Conservation (phyloP, 2,888 invertebrate species). For the Brenthis hecate region DNA sequence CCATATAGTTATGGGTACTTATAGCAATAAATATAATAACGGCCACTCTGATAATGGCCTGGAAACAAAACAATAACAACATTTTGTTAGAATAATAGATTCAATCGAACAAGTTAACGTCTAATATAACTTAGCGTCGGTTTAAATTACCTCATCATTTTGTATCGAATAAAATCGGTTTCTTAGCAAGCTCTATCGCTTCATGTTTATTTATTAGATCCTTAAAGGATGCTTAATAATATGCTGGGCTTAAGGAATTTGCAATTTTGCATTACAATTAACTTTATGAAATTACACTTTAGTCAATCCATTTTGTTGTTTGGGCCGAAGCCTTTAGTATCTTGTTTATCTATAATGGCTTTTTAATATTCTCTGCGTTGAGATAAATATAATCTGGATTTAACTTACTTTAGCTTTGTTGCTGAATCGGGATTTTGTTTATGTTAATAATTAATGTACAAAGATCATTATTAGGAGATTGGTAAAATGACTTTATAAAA, state of each 20-base stretch:
- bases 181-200: slow-evolving; percentile 43
- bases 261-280: slow-evolving; percentile 42
- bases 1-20: too few species aligned
- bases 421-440: neutral
- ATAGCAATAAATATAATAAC: neutral
- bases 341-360: slow-evolving; percentile 21
- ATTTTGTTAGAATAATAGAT: slow-evolving; percentile 8
- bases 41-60: neutral
- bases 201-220: slow-evolving; percentile 77
- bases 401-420: slow-evolving; percentile 6
- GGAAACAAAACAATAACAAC: slow-evolving; percentile 5
- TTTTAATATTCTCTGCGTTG: slow-evolving; percentile 20
- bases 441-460: too few species aligned
- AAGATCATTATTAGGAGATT: too few species aligned
- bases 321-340: slow-evolving; percentile 13
- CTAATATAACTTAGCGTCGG: slow-evolving; percentile 26
- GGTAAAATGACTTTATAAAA: too few species aligned
- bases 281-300: slow-evolving; percentile 33
- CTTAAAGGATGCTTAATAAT: slow-evolving; percentile 50
- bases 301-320: slow-evolving; percentile 32
- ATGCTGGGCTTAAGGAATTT: slow-evolving; percentile 39
- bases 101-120: slow-evolving; percentile 17
- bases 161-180: slow-evolving; percentile 37
- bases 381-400: slow-evolving; percentile 5
- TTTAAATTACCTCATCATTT: slow-evolving; percentile 33